Evolutionary conservation across 2,113 vertebrate species (phyloP).

Genomic region (Alaudala cheleensis): DNA sequence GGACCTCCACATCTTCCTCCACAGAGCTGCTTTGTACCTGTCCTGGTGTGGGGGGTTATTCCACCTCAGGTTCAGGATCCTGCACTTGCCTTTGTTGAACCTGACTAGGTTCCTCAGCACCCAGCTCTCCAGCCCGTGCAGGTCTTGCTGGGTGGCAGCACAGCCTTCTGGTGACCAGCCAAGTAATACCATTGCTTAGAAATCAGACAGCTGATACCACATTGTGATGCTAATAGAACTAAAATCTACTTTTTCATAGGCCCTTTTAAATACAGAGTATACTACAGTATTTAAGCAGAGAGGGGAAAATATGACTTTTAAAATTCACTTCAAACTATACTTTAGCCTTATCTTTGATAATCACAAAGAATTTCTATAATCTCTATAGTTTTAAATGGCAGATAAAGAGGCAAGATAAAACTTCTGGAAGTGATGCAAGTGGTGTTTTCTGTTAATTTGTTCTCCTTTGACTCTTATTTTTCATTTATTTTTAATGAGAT

Average conservation of each 20-base stretch:
- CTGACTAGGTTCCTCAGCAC: not conserved
- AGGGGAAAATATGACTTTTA: not conserved
- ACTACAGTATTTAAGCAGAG: not conserved
- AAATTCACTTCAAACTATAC: not conserved
- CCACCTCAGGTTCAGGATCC: not conserved
- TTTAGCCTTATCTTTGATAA: not conserved
- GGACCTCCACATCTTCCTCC: accelerated
- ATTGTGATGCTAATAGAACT: not conserved
- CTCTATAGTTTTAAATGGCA: not conserved
- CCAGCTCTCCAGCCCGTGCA: not conserved
- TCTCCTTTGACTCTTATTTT: not conserved
- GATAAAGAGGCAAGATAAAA: not conserved
- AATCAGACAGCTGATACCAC: not conserved
- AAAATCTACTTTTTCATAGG: not conserved
- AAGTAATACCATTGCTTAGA: not conserved
- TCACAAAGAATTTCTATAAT: not conserved
- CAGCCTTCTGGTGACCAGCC: not conserved
- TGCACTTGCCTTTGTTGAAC: not conserved
- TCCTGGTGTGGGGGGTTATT: no score
- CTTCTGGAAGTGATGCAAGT: not conserved
- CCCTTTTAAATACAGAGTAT: not conserved
- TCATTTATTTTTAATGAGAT: not conserved
- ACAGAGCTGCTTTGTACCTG: not conserved
- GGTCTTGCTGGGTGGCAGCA: not conserved
- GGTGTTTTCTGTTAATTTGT: not conserved